Evolutionary conservation across 2,113 vertebrate species (phyloP).

Genomic region (Clarias magur): DNA sequence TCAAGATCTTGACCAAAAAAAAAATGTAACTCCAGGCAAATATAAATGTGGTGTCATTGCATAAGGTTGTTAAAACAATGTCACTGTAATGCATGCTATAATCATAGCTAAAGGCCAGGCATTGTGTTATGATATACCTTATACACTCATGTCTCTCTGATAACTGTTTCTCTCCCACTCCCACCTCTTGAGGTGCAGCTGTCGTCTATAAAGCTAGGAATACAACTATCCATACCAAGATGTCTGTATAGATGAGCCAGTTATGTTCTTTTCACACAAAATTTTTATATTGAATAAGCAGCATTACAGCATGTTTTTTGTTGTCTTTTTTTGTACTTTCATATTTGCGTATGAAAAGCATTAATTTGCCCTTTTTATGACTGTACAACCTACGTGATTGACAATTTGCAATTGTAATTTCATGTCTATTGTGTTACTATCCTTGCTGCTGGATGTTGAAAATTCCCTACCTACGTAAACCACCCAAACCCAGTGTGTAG

Average conservation of each 20-base stretch:
- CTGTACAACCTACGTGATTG: too few relatives aligned
- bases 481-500: slow-evolving; percentile 1
- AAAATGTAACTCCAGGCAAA: too few relatives aligned
- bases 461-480: background rate
- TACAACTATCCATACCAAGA: slow-evolving; percentile 8
- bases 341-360: background rate
- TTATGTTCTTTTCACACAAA: slow-evolving; percentile 27
- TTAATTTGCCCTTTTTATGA: background rate
- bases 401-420: too few relatives aligned
- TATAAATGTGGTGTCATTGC: too few relatives aligned
- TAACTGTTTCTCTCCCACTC: slow-evolving; percentile 3
- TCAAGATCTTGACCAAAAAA: too few relatives aligned
- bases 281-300: background rate
- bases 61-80: too few relatives aligned
- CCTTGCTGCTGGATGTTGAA: too few relatives aligned
- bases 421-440: too few relatives aligned
- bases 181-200: background rate
- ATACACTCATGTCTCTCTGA: slow-evolving; percentile 9
- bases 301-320: slow-evolving; percentile 5
- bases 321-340: background rate
- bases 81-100: too few relatives aligned
- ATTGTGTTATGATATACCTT: background rate
- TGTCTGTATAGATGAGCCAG: slow-evolving; percentile 26
- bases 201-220: slow-evolving; percentile 2
- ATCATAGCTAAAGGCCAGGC: too few relatives aligned